Evolutionary conservation across 2,113 vertebrate species (phyloP), one percentile per base, ranked within the genome.

Genomic region (Notarius lentiginosus): DNA sequence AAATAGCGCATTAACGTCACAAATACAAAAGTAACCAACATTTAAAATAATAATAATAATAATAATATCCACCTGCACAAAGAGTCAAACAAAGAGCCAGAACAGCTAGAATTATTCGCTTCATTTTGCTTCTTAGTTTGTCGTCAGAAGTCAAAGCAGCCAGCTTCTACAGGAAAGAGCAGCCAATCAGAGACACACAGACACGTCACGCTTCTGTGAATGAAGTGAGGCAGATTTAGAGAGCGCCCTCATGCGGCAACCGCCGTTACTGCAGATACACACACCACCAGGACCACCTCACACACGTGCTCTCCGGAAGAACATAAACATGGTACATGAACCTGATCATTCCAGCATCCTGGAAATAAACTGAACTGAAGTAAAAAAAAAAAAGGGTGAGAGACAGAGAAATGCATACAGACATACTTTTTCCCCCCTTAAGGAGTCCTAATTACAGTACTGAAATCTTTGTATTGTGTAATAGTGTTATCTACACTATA

Each of bases 121-220:
- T 87, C 86, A 86, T 90, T 81, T 84, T 82, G n/a, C 30, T 84
- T 63, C 24, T 63, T 11, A 30, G n/a, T 9, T 7, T 20, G 18
- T 76, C 10, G n/a, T 20, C n/a, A 27, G 15, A 65, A 79, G 53
- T n/a, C 65, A 55, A 24, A 34, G n/a, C 56, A 20, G 65, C 27
- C 76, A 80, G 85, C 82, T 85, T 68, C 83, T 1, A 34, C 77
- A 76, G 34, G 88, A 87, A 56, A 75, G 80, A 84, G 7, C 66
- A 55, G 58, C 15, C 8, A 76, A 8, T 68, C 88, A 79, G 72
- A 76, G 86, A 89, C 84, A 61, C 34, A 88, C 86, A 87, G 88
- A 91, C 90, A 91, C 90, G 90, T 91, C 90, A 91, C 66, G 84
- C 70, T 65, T 79, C 4, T 18, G 14, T 53, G 30, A 60, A 60